These are phyloP conservation scores for Dicentrarchus labrax DNA, from an alignment of 2,113 vertebrate genomes.

Conservation along the genomic window DNA sequence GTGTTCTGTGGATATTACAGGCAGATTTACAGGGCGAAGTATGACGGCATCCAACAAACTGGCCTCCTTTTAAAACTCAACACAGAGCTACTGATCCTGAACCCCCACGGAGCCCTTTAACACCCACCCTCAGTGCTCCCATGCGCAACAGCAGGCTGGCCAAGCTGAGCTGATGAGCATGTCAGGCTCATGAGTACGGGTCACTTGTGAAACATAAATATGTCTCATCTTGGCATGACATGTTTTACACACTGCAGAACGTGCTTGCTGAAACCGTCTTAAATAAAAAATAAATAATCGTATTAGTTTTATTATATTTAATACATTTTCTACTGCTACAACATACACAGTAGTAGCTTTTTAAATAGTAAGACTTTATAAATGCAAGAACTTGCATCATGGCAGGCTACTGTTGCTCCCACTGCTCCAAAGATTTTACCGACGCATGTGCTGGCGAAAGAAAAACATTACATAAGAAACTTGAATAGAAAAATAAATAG, in stretches of 20 bases:
- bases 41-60: constrained; percentile 15
- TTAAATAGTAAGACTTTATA: constrained; percentile 1
- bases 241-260: neutral
- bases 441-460: constrained; percentile 3
- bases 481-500: constrained; percentile 43
- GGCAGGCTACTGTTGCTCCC: constrained; percentile 18
- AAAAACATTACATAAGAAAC: constrained; percentile 43
- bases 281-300: neutral
- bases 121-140: neutral
- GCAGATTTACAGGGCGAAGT: neutral
- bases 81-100: constrained; percentile 29
- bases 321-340: neutral
- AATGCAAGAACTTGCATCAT: constrained; percentile 28
- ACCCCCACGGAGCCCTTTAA: constrained; percentile 22
- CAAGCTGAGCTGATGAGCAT: constrained; percentile 28
- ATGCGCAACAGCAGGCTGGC: constrained; percentile 1
- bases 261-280: neutral
- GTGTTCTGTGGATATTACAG: neutral
- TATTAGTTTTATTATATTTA: neutral
- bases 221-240: neutral
- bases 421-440: constrained; percentile 31
- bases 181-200: constrained; percentile 22
- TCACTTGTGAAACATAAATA: constrained; percentile 35
- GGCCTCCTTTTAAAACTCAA: constrained; percentile 22
- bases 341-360: constrained; percentile 3